Evolutionary conservation across 2,113 vertebrate species (phyloP).

Genomic region (Rhinopomastus cyanomelas): DNA sequence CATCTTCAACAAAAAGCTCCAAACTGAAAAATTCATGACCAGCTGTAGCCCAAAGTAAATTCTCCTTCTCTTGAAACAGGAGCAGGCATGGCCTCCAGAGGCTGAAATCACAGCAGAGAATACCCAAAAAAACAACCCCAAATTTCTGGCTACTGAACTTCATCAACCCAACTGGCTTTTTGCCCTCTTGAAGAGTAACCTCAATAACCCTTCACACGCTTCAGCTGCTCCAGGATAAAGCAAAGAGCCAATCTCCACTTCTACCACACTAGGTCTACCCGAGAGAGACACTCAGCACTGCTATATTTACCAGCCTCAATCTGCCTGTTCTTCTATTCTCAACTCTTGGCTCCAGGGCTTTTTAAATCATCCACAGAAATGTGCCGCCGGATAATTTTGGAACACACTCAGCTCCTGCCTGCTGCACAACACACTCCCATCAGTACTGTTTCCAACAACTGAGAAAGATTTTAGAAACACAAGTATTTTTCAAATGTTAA

Average conservation of each 20-base stretch:
- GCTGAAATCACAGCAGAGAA: neutral
- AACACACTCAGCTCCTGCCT: neutral
- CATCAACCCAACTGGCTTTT: neutral
- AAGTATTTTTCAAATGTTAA: neutral
- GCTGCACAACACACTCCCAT: neutral
- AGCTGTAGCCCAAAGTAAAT: neutral
- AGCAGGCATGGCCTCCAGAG: neutral
- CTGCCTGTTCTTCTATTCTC: constrained; percentile 28
- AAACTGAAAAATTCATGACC: neutral
- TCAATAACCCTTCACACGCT: neutral
- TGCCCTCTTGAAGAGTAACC: neutral
- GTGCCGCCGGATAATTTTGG: neutral
- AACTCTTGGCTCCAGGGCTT: neutral
- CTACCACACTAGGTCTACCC: neutral
- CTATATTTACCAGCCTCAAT: neutral
- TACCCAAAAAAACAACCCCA: too few species aligned
- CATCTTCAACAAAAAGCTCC: neutral
- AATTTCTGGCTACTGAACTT: neutral
- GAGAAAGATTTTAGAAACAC: neutral
- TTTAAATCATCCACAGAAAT: constrained; percentile 16
- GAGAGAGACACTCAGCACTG: neutral
- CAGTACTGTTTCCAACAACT: neutral
- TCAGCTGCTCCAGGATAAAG: neutral
- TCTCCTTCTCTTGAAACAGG: neutral
- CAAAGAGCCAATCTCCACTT: neutral